Base-by-base conservation (phyloP, 2,797 vertebrate species). In the Perodicticus potto region DNA sequence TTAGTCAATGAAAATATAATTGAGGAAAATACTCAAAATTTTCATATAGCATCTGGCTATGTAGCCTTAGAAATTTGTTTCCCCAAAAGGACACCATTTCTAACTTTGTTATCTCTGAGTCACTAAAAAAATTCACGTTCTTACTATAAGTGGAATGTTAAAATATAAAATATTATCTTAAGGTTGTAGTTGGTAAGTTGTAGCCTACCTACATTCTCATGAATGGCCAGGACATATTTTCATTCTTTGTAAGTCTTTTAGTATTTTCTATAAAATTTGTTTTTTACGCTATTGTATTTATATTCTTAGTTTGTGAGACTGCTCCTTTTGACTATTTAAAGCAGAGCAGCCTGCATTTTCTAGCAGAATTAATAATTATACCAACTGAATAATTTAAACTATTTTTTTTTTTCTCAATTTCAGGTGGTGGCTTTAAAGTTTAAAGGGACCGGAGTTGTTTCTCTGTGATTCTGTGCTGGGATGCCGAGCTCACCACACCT, bases 371-470 rank as follows among this genome's bases (percentile, higher is more conserved):
- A 70, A 53, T 94, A 86, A 96, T 72, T 69, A 76, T 53, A 91
- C 45, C 80, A 78, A 94, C 14, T 0, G 1, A 95, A 37, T 92
- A 90, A 92, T 86, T 78, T 40, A 57, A 90, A 10, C 13, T 84
- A 73, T 78, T 80, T 40, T 43, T 95, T 87, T 63, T n/a, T n/a
- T n/a, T n/a, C 20, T 34, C n/a, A 74, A 84, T 94, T 96, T 95
- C 74, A 86, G 86, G 37, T 53, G 69, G 77, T 6, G 77, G 86
- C 37, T 97, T 97, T 97, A 97, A 96, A 93, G 86, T 97, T 98
- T 98, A 97, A 98, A 98, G 95, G 91, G 96, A 89, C 96, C 73
- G 81, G 73, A 49, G 0, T 0, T 40, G 85, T 53, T 53, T 53
- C 65, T 95, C 93, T 89, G 89, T 40, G 93, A 43, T 93, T 92